A percentile compares a stretch with the other conserved stretches of the same genome.
Evolutionary conservation across 2,888 invertebrate species (phyloP).

Genomic region (Mesorhabditis belari): DNA sequence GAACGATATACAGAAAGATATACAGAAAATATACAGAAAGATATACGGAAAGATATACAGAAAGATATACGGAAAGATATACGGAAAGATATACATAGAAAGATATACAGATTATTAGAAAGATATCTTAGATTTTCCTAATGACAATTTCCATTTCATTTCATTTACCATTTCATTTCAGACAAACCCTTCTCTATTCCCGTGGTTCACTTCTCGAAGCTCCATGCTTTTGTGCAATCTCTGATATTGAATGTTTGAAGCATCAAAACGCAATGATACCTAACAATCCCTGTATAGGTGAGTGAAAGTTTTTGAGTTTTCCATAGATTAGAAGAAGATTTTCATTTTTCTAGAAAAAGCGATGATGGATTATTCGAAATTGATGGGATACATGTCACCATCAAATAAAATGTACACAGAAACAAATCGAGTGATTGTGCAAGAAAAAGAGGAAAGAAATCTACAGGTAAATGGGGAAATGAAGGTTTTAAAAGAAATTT

Average conservation of each 20-base stretch:
- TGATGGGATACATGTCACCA: constrained; percentile 13
- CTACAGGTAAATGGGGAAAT: constrained; percentile 2
- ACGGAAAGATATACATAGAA: too few species aligned
- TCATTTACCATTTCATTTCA: background rate
- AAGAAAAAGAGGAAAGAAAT: background rate
- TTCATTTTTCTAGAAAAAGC: constrained; percentile 20
- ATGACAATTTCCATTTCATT: too few species aligned
- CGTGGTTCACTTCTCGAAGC: constrained; percentile 45
- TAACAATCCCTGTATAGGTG: constrained; percentile 45
- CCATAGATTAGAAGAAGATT: background rate
- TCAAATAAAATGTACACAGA: background rate
- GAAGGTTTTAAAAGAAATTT: too few species aligned
- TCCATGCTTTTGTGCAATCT: constrained; percentile 40
- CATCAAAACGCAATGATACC: constrained; percentile 41
- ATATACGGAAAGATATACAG: too few species aligned
- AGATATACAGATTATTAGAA: too few species aligned
- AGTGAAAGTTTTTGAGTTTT: background rate
- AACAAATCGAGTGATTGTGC: constrained; percentile 10
- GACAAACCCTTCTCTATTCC: constrained; percentile 4
- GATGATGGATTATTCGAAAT: constrained; percentile 27
- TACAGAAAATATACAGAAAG: too few species aligned
- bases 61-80: too few species aligned
- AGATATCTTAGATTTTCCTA: too few species aligned
- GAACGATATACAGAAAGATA: too few species aligned
- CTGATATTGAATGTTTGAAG: constrained; percentile 32